Base-by-base conservation (phyloP, 1,140 invertebrate species). In the Holcopasites calliopsidis region DNA sequence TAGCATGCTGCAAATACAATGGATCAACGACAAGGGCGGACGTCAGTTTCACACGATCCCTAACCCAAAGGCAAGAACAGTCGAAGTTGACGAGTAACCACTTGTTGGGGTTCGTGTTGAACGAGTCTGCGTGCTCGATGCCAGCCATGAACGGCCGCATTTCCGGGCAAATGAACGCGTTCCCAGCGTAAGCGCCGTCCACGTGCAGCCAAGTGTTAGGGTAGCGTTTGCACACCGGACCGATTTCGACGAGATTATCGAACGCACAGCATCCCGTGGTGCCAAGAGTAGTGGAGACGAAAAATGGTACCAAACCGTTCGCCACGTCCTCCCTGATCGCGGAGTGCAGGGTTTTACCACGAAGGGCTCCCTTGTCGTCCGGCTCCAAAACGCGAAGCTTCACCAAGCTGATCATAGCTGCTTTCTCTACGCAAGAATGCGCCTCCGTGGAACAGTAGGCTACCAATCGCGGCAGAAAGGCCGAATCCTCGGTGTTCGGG, bases 1-100 rank as follows among this genome's bases (percentile, higher is more conserved):
- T 95, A 58, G 89, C 90, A 86, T 99, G 97, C 78, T 97, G 95
- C 2, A 99, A 92, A 85, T 99, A 99, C 0, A 99, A 88, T 0
- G 98, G 98, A 92, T 99, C 97, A 0, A 99, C 99, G 10, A 98
- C 97, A 70, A 99, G 91, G 0, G 98, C 98, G 65, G 97, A 96
- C 3, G 98, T 99, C 52, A 99, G 92, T 78, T 96, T 95, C 75
- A 97, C 96, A 70, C 96, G 92, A 89, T 98, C 97, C 70, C 94
- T 94, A 1, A 98, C 97, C 97, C 97, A 98, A 85, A 98, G 92
- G 50, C 96, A 95, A 0, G 97, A 97, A 84, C 97, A 97, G 86
- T 98, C 97, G 83, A 97, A 98, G 88, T 97, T 97, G 0, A 96
- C 95, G 23, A 98, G 90, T 84, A 98, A 92, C 95, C 97, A 98